Evolutionary conservation across 2,888 invertebrate genomes (phyloP), one percentile per base, ranked within the genome.

Genomic region (Aelia acuminata): DNA sequence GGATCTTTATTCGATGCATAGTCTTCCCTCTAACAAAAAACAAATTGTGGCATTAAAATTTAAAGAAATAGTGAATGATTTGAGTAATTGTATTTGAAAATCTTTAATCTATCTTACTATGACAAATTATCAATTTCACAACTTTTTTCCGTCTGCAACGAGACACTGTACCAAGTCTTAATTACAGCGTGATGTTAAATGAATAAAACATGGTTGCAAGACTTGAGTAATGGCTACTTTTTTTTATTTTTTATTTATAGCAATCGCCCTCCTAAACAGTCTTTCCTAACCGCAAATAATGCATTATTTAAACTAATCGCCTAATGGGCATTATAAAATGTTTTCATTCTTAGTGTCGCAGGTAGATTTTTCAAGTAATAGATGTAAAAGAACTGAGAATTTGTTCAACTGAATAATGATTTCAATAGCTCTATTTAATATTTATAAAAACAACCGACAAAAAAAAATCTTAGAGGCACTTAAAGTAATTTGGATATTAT

Each of bases 141-240:
- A 63, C 7, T 35, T 70, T 70, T 31, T 70, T 70, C 15, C 31
- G 15, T 35, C 63, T 35, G 5, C 35, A 7, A 35, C 31, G 18
- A 20, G 35, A 70, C 18, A 18, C 31, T 70, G 63, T 70, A 31
- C 15, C 63, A 26, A 0, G 31, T 31, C 63, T 5, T 70, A 70
- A 63, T 63, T 63, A 63, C 63, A 63, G 10, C 31, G 80, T 43
- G 80, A 80, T 80, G 80, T 31, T 43, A 39, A 80, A 80, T 80
- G 80, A 80, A 80, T 80, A 80, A 80, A 80, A 80, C n/a, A 80
- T 80, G 80, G 39, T 80, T 70, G 63, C 80, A n/a, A 80, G 80
- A 80, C 43, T 13, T 15, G 43, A n/a, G 43, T 43, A 80, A 43
- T n/a, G 22, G 2, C 43, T 47, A 13, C 22, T 39, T 39, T 75